Base-by-base conservation (phyloP, 2,113 vertebrate genomes). In the Equus quagga region DNA sequence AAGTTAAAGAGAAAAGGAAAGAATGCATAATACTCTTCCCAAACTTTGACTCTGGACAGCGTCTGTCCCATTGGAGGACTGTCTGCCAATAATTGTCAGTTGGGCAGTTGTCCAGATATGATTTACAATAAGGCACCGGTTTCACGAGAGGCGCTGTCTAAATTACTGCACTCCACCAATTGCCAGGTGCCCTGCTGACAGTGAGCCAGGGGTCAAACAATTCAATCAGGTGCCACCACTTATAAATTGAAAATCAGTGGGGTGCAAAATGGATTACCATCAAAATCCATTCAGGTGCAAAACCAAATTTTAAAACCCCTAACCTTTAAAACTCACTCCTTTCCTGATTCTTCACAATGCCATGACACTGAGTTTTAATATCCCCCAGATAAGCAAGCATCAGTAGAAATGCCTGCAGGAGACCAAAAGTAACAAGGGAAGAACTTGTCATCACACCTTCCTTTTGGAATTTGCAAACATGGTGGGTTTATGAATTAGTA, bases 221-320 rank as follows among this genome's bases (percentile, higher is more conserved):
- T 97, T 98, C 92, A 96, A 81, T 94, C 95, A 96, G 95, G 89
- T 96, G 85, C 82, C 96, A 91, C 96, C 67, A 82, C 91, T 94
- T 91, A 93, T 88, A 98, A 97, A 98, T 96, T 96, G 96, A 95
- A 97, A 98, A 95, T 97, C 96, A 96, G 96, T 89, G 97, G 93
- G 96, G 97, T 97, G 97, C 96, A 97, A 93, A 97, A 93, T 93
- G 91, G 96, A 97, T 97, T 94, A 91, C 96, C 82, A 93, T 93
- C 85, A 93, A 97, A 96, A 97, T 91, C 91, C 86, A 96, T 94
- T 94, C 96, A 95, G 96, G 96, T 97, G 86, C 91, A 97, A 97
- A 96, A 89, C 93, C 93, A 94, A 95, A 97, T 78, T 95, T 79
- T 79, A 93, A 94, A 96, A 70, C 96, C 89, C 51, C 78, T 94